phyloP scores from a whole-genome alignment of 2,113 vertebrate species.

The Seriola dumerili region DNA sequence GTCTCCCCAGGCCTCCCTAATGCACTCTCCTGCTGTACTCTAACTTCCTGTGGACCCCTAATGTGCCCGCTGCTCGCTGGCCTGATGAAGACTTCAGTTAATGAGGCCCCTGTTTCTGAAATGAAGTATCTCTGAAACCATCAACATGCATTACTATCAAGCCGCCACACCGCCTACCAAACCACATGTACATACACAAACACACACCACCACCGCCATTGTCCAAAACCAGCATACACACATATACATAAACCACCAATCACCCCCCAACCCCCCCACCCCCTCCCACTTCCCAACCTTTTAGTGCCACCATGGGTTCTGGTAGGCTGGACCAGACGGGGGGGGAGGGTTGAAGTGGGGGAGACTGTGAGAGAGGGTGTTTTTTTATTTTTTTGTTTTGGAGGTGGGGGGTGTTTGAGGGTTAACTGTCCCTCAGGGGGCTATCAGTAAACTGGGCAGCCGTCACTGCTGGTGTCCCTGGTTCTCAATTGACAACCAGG shows the following conservation, averaged over 20 bases:
- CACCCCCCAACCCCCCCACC: background rate
- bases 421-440: constrained; percentile 85
- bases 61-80: constrained; percentile 80
- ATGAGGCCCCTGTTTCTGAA: constrained; percentile 87
- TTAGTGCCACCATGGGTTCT: constrained; percentile 62
- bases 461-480: constrained; percentile 78
- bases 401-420: constrained; percentile 70
- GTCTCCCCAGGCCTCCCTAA: constrained; percentile 83
- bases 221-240: constrained; percentile 37
- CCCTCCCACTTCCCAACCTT: constrained; percentile 25
- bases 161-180: constrained; percentile 48
- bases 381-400: constrained; percentile 21
- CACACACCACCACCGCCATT: constrained; percentile 24
- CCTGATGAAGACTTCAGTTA: constrained; percentile 84
- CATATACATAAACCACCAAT: constrained; percentile 18
- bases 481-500: constrained; percentile 76
- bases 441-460: constrained; percentile 79
- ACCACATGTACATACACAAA: constrained; percentile 54
- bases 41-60: constrained; percentile 86
- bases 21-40: constrained; percentile 83
- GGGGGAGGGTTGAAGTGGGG: constrained; percentile 31
- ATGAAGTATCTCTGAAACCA: constrained; percentile 84
- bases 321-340: constrained; percentile 61
- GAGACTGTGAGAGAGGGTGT: constrained; percentile 12
- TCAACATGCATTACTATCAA: constrained; percentile 86